Base-by-base conservation (phyloP, 2,113 vertebrate species). In the Acanthochromis polyacanthus region DNA sequence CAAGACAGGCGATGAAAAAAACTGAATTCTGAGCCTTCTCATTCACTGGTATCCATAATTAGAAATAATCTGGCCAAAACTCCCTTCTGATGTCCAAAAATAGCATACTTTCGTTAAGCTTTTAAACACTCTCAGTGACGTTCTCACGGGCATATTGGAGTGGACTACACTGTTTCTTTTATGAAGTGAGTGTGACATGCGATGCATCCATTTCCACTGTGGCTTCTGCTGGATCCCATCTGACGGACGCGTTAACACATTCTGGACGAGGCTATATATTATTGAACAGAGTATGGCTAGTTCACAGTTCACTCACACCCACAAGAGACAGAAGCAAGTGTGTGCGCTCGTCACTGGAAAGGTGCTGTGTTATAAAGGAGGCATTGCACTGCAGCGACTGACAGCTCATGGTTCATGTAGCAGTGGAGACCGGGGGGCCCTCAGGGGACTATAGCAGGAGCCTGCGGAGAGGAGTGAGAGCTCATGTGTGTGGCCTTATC, bases 331-430 rank as follows among this genome's bases (percentile, higher is more conserved):
- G 10, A 71, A 30, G 58, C 48, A 56, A 67, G 60, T n/a, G 46
- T 56, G 20, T 55, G n/a, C 11, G 25, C 36, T 57, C 30, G 61
- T 53, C 64, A 55, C 20, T 9, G 58, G 36, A 75, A 61, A 83
- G 79, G 63, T 59, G 52, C 12, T 23, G 20, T 17, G 43, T 40
- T 58, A 57, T 62, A 73, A 79, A 88, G 70, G 57, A 76, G 43
- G 73, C 57, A 68, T 40, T 50, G 55, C 66, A 17, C 56, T 45
- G 76, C 65, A 56, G 74, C 2, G 23, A 71, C 43, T 86, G 80
- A 84, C 88, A 82, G 82, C 87, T 87, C 82, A 71, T 70, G 79
- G 82, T 81, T 86, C 62, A 78, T 71, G 75, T 78, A 80, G 59
- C 75, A 80, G 59, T 9, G 36, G 68, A 81, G 58, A 75, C 68